Evolutionary conservation across 2,888 invertebrate species (phyloP), one percentile per base, ranked within the genome.

Genomic region (Clistopyga incitator): DNA sequence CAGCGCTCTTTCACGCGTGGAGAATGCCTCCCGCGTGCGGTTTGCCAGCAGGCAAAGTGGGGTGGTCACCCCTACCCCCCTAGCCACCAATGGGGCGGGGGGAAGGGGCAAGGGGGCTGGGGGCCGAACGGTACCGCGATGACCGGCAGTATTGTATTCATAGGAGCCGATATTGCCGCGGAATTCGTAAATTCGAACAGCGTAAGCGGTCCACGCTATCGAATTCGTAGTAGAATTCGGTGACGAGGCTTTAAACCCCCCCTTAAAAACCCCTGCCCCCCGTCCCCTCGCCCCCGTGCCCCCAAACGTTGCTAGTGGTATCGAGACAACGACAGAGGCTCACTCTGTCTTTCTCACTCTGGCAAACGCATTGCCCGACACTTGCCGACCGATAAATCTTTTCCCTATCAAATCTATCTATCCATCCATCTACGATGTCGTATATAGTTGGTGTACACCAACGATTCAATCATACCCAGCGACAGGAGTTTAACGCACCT

Each of bases 101-200:
- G 42, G 64, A 6, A 20, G 29, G 18, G 54, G 42, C 1, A 45
- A n/a, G 61, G 42, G 59, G 42, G 54, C 8, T 59, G 74, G 81
- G 61, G 74, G 67, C n/a, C 47, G 47, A 34, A 76, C 67, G 71
- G 65, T 54, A 65, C 52, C 61, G 59, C 78, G 81, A 85, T 78
- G 85, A 85, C 81, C 81, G 85, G 78, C 83, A 75, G 83, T 71
- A 85, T 85, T 85, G 85, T 84, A 85, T 84, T 85, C 84, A 76
- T 77, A 75, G 67, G 75, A 72, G 61, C 81, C 77, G 84, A 84
- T 85, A 85, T 85, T 84, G 78, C 81, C 74, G 76, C 54, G 84
- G 81, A 85, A 85, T 85, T 85, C 80, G 85, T 78, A 84, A 85
- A 85, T 81, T 84, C 72, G 38, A 75, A 81, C 70, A 74, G 79